phyloP scores from a whole-genome alignment of 2,888 invertebrate species.

The Acanthosepion pharaonis region DNA sequence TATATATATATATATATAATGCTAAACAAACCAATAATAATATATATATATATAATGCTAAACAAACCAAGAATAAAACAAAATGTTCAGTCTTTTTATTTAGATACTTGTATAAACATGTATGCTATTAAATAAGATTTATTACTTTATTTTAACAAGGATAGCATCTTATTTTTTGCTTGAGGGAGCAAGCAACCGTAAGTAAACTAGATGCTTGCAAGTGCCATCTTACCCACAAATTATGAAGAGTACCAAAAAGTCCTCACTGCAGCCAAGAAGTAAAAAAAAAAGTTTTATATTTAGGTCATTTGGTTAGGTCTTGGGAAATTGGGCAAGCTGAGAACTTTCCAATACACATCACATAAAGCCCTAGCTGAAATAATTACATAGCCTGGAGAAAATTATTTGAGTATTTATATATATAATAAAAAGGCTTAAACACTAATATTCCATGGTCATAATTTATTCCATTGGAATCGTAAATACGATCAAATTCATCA shows the following conservation, averaged over 20 bases:
- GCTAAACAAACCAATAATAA: not conserved
- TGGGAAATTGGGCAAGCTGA: too few relatives aligned
- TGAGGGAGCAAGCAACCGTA: not conserved
- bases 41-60: not conserved
- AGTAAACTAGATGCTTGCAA: not conserved
- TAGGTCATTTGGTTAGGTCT: too few relatives aligned
- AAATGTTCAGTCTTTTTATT: not conserved
- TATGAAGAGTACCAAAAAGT: not conserved
- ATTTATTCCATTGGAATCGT: too few relatives aligned
- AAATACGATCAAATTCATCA: too few relatives aligned
- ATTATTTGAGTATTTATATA: too few relatives aligned
- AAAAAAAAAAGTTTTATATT: too few relatives aligned
- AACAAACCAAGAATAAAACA: not conserved
- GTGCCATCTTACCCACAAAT: not conserved
- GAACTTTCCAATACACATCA: too few relatives aligned
- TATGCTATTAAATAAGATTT: not conserved
- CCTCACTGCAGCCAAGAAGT: too few relatives aligned
- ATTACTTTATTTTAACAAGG: not conserved
- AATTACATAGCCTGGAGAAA: too few relatives aligned
- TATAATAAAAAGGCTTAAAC: too few relatives aligned
- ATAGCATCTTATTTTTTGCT: not conserved
- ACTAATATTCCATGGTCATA: too few relatives aligned
- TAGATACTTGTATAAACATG: not conserved
- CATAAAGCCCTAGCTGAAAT: too few relatives aligned
- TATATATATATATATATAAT: not conserved